Percentiles rank a stretch among this genome's conserved stretches.
Evolutionary conservation across 1,140 invertebrate genomes (phyloP).

Genomic region (Panagrolaimus sp.): DNA sequence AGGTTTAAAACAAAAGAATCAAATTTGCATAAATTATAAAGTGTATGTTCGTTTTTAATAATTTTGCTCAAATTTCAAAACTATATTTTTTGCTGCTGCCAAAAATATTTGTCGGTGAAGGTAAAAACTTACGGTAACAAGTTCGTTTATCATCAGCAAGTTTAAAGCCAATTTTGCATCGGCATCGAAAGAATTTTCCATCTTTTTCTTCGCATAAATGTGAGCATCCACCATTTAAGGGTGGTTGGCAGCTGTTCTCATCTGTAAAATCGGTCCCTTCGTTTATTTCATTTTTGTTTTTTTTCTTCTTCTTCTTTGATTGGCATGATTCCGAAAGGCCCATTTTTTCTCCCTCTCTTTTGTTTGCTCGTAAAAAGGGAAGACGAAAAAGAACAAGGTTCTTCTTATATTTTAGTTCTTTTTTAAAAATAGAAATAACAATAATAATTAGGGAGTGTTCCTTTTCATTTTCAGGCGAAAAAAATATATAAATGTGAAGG

Average conservation of each 20-base stretch:
- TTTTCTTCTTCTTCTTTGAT: not conserved
- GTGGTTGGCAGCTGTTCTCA: conserved; percentile 38
- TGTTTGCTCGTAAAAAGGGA: not conserved
- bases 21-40: no score
- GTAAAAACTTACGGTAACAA: conserved; percentile 38
- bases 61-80: no score
- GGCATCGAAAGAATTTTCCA: conserved; percentile 43
- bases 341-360: no score
- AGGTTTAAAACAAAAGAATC: no score
- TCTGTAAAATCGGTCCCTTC: conserved; percentile 22
- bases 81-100: no score
- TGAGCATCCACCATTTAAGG: conserved; percentile 46
- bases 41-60: no score
- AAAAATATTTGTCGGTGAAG: no score
- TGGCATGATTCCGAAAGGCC: no score
- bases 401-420: not conserved
- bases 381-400: not conserved
- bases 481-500: no score
- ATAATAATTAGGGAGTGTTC: no score
- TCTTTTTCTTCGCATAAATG: conserved; percentile 48
- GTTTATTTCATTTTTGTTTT: not conserved
- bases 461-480: no score
- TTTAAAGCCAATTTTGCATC: conserved; percentile 36
- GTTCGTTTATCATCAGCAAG: conserved; percentile 42
- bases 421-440: not conserved